phyloP scores from a whole-genome alignment of 37 sponge, comb jelly and placozoan species.

The Ianthella basta region DNA sequence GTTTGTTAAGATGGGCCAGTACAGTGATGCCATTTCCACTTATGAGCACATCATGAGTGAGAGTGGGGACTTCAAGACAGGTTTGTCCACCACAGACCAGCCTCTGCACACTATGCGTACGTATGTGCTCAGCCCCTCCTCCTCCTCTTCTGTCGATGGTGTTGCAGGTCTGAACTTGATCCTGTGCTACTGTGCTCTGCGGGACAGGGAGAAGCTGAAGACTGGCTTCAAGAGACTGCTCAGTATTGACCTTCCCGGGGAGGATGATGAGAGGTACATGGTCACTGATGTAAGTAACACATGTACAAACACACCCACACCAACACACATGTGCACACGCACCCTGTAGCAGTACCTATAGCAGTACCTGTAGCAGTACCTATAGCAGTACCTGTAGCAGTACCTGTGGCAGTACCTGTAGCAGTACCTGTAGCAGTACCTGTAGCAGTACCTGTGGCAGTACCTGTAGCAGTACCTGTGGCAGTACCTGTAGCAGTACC shows the following conservation, averaged over 20 bases:
- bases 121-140: not conserved
- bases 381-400: too few relatives aligned
- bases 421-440: too few relatives aligned
- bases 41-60: constrained; percentile 90
- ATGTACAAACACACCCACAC: too few relatives aligned
- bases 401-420: too few relatives aligned
- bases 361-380: too few relatives aligned
- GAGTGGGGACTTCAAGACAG: constrained; percentile 83
- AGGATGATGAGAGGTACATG: constrained; percentile 84
- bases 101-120: not conserved
- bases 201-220: constrained; percentile 94
- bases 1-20: constrained; percentile 92
- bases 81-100: constrained; percentile 37
- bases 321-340: too few relatives aligned
- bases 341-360: too few relatives aligned
- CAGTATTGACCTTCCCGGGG: constrained; percentile 53
- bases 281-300: constrained; percentile 55
- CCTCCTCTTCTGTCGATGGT: not conserved
- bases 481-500: too few relatives aligned
- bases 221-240: constrained; percentile 79
- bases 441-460: too few relatives aligned
- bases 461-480: too few relatives aligned
- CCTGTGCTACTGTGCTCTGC: constrained; percentile 92
- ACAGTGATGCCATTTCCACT: constrained; percentile 91
- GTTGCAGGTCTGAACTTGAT: constrained; percentile 79